Base-by-base conservation (phyloP, 2,797 vertebrate genomes). In the Xyrichtys novacula region DNA sequence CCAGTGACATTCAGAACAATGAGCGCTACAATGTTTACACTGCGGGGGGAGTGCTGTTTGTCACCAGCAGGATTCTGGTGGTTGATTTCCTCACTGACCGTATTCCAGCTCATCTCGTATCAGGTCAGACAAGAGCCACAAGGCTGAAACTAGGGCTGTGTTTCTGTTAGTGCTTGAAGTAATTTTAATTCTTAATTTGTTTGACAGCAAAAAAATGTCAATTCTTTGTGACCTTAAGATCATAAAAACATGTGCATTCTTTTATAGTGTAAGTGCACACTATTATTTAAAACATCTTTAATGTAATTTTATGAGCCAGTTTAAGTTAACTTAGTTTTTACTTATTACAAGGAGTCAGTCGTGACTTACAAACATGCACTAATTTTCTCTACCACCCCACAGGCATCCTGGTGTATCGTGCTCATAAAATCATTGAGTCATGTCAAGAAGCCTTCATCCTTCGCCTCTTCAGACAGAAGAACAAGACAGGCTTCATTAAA, bases 391-490 rank as follows among this genome's bases (percentile, higher is more conserved):
- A 4, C 15, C 9, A 0, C 28, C 44, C n/a, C 6, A 56, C 82
- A 99, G 98, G 98, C 52, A 95, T 99, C 87, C 91, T 99, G 74
- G 98, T 99, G 55, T 98, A 97, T 75, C 96, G 96, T 50, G 97
- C 98, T 0, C 98, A 99, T 91, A 96, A 96, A 82, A 98, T 98
- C 72, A 98, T 99, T 0, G 96, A 98, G 74, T 99, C 98, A 0
- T 99, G 97, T 82, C 98, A 98, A 73, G 98, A 99, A 88, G 96
- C 97, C 0, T 99, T 99, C 86, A 98, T 99, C 90, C 83, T 99
- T 43, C 95, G 98, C 11, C 95, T 99, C 53, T 99, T 96, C 80
- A 94, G 98, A 48, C 98, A 99, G 89, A 99, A 98, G 92, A 99
- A 99, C 88, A 99, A 99, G 83, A 95, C 94, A 0, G 98, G 98